Percentiles rank a stretch among this genome's conserved stretches.
Conservation (phyloP, 2,113 vertebrate species). For the Macroglossus sobrinus region DNA sequence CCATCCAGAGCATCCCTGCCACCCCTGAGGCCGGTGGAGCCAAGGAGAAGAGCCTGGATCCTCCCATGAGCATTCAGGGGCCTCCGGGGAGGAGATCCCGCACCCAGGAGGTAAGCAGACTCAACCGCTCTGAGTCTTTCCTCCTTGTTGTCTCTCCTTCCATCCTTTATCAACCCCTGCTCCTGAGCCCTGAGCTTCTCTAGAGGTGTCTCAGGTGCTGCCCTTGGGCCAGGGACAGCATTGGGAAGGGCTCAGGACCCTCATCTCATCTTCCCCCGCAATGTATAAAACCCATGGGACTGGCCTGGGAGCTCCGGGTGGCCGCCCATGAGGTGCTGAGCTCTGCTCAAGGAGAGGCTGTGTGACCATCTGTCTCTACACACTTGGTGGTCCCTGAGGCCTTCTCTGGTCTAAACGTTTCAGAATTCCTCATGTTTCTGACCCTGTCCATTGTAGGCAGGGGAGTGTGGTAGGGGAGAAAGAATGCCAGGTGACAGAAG, state of each 20-base stretch:
- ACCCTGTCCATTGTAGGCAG: not conserved
- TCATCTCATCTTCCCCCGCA: rapidly evolving
- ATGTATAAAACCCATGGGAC: not conserved
- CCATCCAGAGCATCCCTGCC: constrained; percentile 68
- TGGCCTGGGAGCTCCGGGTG: not conserved
- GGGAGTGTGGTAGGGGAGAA: not conserved
- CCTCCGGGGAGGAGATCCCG: not conserved
- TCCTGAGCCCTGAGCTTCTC: not conserved
- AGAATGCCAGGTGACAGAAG: not conserved
- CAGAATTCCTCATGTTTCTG: not conserved
- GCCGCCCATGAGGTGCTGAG: not conserved
- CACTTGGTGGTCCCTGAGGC: not conserved
- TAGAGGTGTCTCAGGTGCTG: not conserved
- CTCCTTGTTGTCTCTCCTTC: not conserved
- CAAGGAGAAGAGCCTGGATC: not conserved
- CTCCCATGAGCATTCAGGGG: rapidly evolving
- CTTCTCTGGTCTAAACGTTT: not conserved
- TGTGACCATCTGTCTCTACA: not conserved
- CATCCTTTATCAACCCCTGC: not conserved
- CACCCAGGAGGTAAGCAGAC: not conserved
- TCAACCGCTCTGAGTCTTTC: not conserved
- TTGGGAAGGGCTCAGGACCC: not conserved
- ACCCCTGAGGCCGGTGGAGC: not conserved
- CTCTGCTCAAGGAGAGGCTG: not conserved
- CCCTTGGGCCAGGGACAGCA: not conserved